Evolutionary conservation across 2,797 vertebrate species (phyloP), one percentile per base, ranked within the genome.

Genomic region (Micrastur ruficollis): DNA sequence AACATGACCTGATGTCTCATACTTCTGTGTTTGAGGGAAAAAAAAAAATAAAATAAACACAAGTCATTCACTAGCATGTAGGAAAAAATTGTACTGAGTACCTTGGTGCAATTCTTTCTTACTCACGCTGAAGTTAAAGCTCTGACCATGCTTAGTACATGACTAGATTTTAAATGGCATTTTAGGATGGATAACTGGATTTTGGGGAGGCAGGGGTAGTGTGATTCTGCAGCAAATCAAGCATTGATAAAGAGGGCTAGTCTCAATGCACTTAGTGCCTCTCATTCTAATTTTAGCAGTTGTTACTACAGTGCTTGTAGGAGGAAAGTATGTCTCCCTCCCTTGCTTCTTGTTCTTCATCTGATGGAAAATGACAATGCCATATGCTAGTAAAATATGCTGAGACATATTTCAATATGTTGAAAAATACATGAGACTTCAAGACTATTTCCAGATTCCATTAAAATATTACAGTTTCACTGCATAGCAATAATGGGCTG

Each of bases 351-450:
- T 76, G 22, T 62, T 91, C 62, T 92, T 93, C 56, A 90, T 38
- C 59, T 97, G 91, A 52, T 81, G 44, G 67, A 87, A 78, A 96
- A 91, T 82, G 92, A 80, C 75, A 92, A 73, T 82, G 56, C 56
- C 59, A 53, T 78, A 78, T 86, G 52, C 62, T 68, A 63, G 38
- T 91, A 80, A 95, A 96, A 90, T 94, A 93, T 65, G 65, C 67
- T 42, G 65, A 74, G 61, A 89, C 58, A 91, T 22, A 89, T 88
- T 93, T 91, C 80, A 91, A 16, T 87, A 87, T 83, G 50, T 71
- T 96, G 70, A 96, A 96, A 96, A 95, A 95, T 93, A 87, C 32
- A 94, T 84, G 81, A 90, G 82, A 44, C 72, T 83, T 89, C 81
- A 93, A 90, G 44, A 62, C 40, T 85, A 87, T 89, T 94, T 95